Evolutionary conservation across 2,113 vertebrate genomes (phyloP), one percentile per base, ranked within the genome.

Genomic region (Cyanistes caeruleus): DNA sequence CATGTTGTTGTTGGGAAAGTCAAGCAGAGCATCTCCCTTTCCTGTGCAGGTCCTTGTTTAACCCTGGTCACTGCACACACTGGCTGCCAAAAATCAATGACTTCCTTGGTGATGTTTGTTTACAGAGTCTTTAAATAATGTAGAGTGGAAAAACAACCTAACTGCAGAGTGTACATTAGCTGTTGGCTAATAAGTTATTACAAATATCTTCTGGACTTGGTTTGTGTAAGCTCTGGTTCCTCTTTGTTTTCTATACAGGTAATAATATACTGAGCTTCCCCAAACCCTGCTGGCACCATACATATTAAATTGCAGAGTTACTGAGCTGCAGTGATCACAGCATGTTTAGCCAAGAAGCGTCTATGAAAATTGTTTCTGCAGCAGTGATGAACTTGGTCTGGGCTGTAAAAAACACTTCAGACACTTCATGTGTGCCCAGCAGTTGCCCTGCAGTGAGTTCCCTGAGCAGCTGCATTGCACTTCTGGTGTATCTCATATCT

Each of bases 71-170:
- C 69, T 77, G 67, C 75, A 41, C 27, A 5, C 15, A 0, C 13
- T 60, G 73, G 16, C 79, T 90, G 76, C 83, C 60, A 84, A 62
- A 93, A 95, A 90, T 95, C 92, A 62, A 76, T 97, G 0, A 23
- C 31, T 95, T 90, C 64, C 77, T 90, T 63, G 58, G 60, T 84
- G 48, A 35, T 87, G 53, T 93, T 93, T 92, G 87, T 82, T 95
- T 95, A 58, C 60, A n/a, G 59, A 78, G 77, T 52, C 65, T 94
- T 89, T 95, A 89, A 93, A 92, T 91, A 92, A 84, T 8, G 1
- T 64, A 67, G 65, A 80, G 46, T 87, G 93, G 89, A 56, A 89
- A 89, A 95, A n/a, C 63, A 95, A 60, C 79, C 33, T 37, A 53
- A 68, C 60, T 64, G 69, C 62, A 55, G 39, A 15, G 52, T 46